Conservation (phyloP, 1,140 invertebrate species). For the Amphibalanus amphitrite region DNA sequence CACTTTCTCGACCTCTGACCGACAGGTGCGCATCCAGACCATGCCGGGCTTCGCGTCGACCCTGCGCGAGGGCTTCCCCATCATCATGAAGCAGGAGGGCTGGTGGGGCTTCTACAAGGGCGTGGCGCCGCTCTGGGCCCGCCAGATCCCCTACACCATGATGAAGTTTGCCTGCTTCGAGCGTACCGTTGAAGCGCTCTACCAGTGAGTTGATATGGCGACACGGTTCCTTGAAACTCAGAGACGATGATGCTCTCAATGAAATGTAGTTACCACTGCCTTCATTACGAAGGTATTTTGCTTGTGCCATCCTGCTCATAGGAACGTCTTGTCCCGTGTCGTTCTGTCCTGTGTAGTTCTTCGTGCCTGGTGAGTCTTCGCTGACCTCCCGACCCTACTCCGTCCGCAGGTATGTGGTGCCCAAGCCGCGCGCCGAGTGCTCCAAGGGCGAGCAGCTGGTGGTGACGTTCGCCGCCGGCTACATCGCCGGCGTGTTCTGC, state of each 20-base stretch:
- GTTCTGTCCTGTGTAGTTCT: too few species aligned
- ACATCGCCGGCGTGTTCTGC: slow-evolving; percentile 99
- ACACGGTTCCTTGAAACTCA: too few species aligned
- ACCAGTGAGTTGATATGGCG: slow-evolving; percentile 34
- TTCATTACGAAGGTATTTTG: too few species aligned
- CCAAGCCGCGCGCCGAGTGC: slow-evolving; percentile 86
- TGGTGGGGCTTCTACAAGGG: slow-evolving; percentile 79
- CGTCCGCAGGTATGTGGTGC: slow-evolving; percentile 44
- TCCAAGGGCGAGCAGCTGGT: slow-evolving; percentile 85
- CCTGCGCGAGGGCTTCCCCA: slow-evolving; percentile 72
- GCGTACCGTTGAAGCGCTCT: slow-evolving; percentile 86
- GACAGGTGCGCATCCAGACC: slow-evolving; percentile 82
- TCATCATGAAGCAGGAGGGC: slow-evolving; percentile 64
- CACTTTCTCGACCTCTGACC: slow-evolving; percentile 7
- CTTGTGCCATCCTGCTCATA: too few species aligned
- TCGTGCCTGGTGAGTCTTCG: too few species aligned
- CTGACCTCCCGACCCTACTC: too few species aligned
- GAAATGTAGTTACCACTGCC: too few species aligned
- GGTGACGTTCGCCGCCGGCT: slow-evolving; percentile 94
- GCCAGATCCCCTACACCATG: slow-evolving; percentile 99
- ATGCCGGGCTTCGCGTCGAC: slow-evolving; percentile 82
- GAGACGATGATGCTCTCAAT: too few species aligned
- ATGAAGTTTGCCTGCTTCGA: slow-evolving; percentile 99
- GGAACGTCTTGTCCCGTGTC: too few species aligned
- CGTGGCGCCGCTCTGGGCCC: slow-evolving; percentile 87